Conservation (phyloP, 2,888 invertebrate species). For the Melanchra persicariae region DNA sequence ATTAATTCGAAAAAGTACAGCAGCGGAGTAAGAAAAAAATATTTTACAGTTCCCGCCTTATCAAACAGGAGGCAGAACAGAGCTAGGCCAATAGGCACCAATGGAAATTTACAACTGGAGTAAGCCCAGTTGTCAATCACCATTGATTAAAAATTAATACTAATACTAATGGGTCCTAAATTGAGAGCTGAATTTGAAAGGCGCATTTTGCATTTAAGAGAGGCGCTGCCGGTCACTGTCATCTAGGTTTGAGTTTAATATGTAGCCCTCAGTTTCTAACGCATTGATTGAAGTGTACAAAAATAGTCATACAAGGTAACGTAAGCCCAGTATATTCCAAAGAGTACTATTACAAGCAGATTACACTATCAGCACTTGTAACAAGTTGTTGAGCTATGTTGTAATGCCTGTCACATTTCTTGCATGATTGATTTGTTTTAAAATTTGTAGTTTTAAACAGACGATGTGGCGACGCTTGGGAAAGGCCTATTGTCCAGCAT, state of each 20-base stretch:
- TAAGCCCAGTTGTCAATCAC: no score
- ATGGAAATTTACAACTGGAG: no score
- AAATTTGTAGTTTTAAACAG: conserved; percentile 5
- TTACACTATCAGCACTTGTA: conserved; percentile 85
- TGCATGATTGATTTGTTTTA: conserved; percentile 74
- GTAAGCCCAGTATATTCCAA: conserved; percentile 47
- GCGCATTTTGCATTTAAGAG: no score
- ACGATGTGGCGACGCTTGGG: background rate
- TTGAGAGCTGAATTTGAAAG: no score
- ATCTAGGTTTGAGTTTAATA: background rate
- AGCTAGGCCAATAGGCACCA: no score
- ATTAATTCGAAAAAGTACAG: no score
- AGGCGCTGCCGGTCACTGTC: background rate
- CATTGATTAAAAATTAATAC: no score
- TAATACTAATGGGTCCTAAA: no score
- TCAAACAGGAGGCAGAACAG: no score
- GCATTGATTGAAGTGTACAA: background rate
- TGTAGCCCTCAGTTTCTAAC: background rate
- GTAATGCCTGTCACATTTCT: conserved; percentile 73
- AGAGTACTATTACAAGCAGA: conserved; percentile 76
- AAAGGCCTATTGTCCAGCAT: background rate
- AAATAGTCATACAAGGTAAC: conserved; percentile 8
- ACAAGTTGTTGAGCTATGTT: conserved; percentile 78
- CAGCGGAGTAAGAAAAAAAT: no score
- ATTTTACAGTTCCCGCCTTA: no score